Evolutionary conservation across 2,797 vertebrate genomes (phyloP).

Genomic region (Sebastolobus altivelis): DNA sequence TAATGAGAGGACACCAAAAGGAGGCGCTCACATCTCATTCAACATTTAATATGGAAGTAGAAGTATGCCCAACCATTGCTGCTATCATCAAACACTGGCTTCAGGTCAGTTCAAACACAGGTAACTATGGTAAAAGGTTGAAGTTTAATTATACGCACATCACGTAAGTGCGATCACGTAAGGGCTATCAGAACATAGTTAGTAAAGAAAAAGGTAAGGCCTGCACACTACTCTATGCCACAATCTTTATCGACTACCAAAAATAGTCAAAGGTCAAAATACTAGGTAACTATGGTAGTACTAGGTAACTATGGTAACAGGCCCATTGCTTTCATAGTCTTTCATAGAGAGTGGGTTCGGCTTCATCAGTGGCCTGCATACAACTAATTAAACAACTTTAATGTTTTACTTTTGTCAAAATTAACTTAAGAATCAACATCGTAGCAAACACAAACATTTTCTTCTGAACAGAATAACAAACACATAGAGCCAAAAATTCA

Average conservation of each 20-base stretch:
- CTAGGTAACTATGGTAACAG: neutral
- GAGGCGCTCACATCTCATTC: constrained; percentile 48
- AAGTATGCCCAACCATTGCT: neutral
- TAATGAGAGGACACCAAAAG: constrained; percentile 55
- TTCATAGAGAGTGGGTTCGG: neutral
- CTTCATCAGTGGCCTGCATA: neutral
- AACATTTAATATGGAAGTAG: neutral
- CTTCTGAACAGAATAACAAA: neutral
- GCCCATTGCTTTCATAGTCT: neutral
- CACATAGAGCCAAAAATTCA: neutral
- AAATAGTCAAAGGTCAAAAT: neutral
- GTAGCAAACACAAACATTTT: neutral
- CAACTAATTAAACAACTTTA: neutral
- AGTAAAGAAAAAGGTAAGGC: fast-evolving
- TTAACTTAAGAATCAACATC: neutral
- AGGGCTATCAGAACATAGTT: neutral
- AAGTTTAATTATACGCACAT: neutral
- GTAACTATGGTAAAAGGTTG: neutral
- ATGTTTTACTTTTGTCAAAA: neutral
- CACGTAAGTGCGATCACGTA: neutral
- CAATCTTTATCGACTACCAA: no score
- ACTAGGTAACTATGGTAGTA: neutral
- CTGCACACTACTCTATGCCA: neutral
- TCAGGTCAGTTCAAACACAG: neutral
- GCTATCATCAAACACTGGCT: neutral